phyloP scores from a whole-genome alignment of 2,797 vertebrate genomes.

The Sebastiscus albofasciatus region DNA sequence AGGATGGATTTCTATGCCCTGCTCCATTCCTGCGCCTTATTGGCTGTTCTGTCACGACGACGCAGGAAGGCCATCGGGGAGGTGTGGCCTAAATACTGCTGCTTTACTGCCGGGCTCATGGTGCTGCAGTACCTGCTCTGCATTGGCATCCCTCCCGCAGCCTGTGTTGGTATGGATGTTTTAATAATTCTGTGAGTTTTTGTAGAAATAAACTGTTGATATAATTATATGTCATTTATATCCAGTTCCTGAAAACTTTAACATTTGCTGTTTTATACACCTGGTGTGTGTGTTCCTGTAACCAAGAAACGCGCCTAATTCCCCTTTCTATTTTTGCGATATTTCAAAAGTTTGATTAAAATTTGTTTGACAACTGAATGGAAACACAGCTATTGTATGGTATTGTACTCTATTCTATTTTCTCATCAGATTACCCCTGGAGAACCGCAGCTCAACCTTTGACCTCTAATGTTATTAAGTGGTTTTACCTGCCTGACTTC shows the following conservation, averaged over 20 bases:
- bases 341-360: too few species aligned
- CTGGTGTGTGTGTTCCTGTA: background rate
- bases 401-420: too few species aligned
- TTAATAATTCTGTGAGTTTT: background rate
- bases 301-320: too few species aligned
- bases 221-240: background rate
- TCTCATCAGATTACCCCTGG: conserved; percentile 83
- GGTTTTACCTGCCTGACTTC: conserved; percentile 86
- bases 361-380: too few species aligned
- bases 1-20: conserved; percentile 84
- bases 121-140: conserved; percentile 85
- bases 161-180: conserved; percentile 79
- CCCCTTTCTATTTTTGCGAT: too few species aligned
- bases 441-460: conserved; percentile 75
- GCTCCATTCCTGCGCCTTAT: conserved; percentile 77
- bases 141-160: conserved; percentile 82
- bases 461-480: conserved; percentile 85
- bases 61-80: conserved; percentile 86
- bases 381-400: too few species aligned
- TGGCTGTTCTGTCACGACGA: conserved; percentile 76
- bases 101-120: conserved; percentile 82
- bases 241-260: background rate
- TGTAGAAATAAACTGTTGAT: background rate
- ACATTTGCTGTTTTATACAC: background rate
- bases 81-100: conserved; percentile 85